phyloP scores from a whole-genome alignment of 2,113 vertebrate species.

The Eudorcas thomsonii region DNA sequence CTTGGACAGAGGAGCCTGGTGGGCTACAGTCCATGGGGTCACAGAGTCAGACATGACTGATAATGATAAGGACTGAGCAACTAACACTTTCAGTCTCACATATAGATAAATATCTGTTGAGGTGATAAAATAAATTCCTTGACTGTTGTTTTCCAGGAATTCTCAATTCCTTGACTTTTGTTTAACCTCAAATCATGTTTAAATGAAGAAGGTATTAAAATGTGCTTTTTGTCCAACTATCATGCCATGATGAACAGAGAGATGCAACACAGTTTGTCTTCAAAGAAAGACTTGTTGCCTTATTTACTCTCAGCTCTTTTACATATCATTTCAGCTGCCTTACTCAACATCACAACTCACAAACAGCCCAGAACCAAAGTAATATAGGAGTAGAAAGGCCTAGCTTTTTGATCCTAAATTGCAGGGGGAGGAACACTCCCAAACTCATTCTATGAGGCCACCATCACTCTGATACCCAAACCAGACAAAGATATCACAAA shows the following conservation, averaged over 20 bases:
- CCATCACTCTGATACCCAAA: neutral
- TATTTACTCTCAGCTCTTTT: neutral
- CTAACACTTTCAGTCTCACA: neutral
- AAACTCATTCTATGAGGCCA: neutral
- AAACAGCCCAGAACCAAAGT: neutral
- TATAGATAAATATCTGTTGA: neutral
- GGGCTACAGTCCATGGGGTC: neutral
- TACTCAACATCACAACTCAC: neutral
- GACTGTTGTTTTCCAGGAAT: neutral
- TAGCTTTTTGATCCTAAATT: neutral
- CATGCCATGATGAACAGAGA: neutral
- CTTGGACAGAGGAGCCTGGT: neutral
- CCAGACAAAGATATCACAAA: neutral
- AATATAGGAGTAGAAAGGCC: neutral
- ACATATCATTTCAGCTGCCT: neutral
- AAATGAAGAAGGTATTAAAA: neutral
- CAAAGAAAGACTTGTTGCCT: neutral
- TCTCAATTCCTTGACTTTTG: neutral
- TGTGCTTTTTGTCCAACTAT: neutral
- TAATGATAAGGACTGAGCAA: neutral
- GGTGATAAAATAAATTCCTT: neutral
- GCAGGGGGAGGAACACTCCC: neutral
- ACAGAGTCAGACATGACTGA: neutral
- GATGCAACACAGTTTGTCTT: neutral
- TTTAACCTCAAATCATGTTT: neutral